These are phyloP conservation scores for Pseudomyrmex pallidus DNA, from an alignment of 1,140 invertebrate species.

Conservation along the genomic window DNA sequence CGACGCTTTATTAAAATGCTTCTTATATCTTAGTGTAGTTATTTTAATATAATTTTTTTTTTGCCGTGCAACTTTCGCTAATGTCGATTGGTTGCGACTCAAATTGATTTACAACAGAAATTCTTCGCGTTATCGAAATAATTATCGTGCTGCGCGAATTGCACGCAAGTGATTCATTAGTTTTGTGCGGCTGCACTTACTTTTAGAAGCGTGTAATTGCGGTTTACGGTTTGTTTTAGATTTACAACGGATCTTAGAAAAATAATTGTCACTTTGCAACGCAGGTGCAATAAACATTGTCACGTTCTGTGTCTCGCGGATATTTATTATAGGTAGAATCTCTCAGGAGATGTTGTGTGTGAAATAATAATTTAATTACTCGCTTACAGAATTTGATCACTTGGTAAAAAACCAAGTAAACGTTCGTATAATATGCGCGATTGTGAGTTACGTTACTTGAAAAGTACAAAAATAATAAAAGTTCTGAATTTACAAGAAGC, in stretches of 20 bases:
- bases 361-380: too few relatives aligned
- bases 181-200: not conserved
- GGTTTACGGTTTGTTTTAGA: conserved; percentile 45
- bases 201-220: conserved; percentile 28
- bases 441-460: too few relatives aligned
- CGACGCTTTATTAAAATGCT: conserved; percentile 22
- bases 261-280: conserved; percentile 29
- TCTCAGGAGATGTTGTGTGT: too few relatives aligned
- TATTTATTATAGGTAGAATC: not conserved
- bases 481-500: too few relatives aligned
- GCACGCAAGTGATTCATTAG: not conserved
- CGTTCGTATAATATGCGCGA: too few relatives aligned
- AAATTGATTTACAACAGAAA: not conserved
- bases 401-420: too few relatives aligned
- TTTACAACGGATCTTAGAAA: conserved; percentile 50
- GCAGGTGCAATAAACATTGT: conserved; percentile 15
- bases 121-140: not conserved
- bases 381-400: too few relatives aligned
- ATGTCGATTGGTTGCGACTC: conserved; percentile 2
- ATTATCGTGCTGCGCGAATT: conserved; percentile 13
- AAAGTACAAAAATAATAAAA: too few relatives aligned
- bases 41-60: conserved; percentile 29
- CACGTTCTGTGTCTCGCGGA: conserved; percentile 4
- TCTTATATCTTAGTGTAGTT: not conserved
- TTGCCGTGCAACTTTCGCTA: not conserved